Base-by-base conservation (phyloP, 2,888 invertebrate species). In the Dasypogon diadema region DNA sequence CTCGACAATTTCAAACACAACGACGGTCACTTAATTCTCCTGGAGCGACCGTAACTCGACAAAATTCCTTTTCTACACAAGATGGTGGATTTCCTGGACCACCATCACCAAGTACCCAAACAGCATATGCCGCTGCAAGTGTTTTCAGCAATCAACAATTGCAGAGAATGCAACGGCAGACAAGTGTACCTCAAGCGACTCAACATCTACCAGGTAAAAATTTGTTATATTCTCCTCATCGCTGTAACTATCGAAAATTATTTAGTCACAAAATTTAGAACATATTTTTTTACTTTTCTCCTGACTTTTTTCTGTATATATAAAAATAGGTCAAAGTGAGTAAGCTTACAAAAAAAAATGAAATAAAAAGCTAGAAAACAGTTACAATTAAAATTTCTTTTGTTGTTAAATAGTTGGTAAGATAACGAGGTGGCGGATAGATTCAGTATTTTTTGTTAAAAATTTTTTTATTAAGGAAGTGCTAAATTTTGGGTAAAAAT, bases 161-260 rank as follows among this genome's bases (percentile, higher is more conserved):
- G 79, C 84, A 85, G 78, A 83, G 86, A 18, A 80, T 86, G 79
- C 86, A 86, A 78, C 83, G 86, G 0, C 86, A 86, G 80, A 81
- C 82, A 46, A 86, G 84, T 81, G 83, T 85, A 76, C 85, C 86
- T 14, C 87, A 86, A 80, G 84, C 85, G 63, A 85, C 86, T 34
- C 86, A 86, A 80, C 86, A 86, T 81, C 80, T 86, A 80, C 86
- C 86, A 83, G 86, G 86, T 86, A 80, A 22, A 74, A 65, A 2
- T n/a, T n/a, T n/a, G n/a, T n/a, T n/a, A n/a, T n/a, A 30, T 30
- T 30, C 34, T 30, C 34, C 5, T 30, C 6, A 1, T 30, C 10
- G 0, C 34, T 10, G 10, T 30, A n/a, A n/a, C n/a, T n/a, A n/a
- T n/a, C n/a, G n/a, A 5, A 30, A 30, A 8, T 30, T 5, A 30